These are phyloP conservation scores for Caenorhabditis afra DNA, from an alignment of 2,888 invertebrate genomes.

Conservation along the genomic window DNA sequence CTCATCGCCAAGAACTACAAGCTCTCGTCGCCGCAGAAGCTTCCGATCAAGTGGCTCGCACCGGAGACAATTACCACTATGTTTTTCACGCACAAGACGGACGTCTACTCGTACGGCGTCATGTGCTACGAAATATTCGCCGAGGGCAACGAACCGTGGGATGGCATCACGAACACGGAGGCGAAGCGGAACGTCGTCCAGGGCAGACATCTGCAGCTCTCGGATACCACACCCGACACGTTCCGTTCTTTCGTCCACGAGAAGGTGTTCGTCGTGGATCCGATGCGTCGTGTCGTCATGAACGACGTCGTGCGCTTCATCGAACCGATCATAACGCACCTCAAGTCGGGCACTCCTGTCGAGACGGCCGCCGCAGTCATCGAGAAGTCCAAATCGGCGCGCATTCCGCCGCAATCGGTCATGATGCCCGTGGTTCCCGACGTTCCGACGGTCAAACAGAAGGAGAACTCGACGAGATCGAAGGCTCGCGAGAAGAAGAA, in stretches of 20 bases:
- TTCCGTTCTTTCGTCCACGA: slow-evolving; percentile 57
- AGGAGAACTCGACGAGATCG: slow-evolving; percentile 18
- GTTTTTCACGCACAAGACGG: slow-evolving; percentile 57
- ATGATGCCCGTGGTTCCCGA: slow-evolving; percentile 2
- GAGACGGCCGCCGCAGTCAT: slow-evolving; percentile 4
- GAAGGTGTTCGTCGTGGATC: slow-evolving; percentile 59
- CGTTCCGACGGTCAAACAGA: slow-evolving; percentile 10
- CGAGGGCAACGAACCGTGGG: slow-evolving; percentile 67
- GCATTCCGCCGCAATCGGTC: not conserved
- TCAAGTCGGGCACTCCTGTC: slow-evolving; percentile 19
- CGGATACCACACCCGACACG: slow-evolving; percentile 59
- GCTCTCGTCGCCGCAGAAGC: slow-evolving; percentile 36
- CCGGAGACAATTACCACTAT: slow-evolving; percentile 49
- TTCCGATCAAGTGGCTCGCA: slow-evolving; percentile 65
- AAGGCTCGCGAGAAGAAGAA: slow-evolving; percentile 5
- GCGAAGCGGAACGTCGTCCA: slow-evolving; percentile 50
- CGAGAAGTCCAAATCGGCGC: not conserved
- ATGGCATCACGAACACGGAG: slow-evolving; percentile 50
- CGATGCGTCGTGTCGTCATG: slow-evolving; percentile 54
- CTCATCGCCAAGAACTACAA: slow-evolving; percentile 31
- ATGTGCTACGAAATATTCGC: slow-evolving; percentile 64
- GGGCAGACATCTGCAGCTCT: slow-evolving; percentile 53
- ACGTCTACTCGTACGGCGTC: slow-evolving; percentile 65
- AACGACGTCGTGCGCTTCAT: slow-evolving; percentile 57
- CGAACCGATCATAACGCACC: slow-evolving; percentile 53